phyloP scores from a whole-genome alignment of 2,888 invertebrate genomes.

The Ophioninae sp. region DNA sequence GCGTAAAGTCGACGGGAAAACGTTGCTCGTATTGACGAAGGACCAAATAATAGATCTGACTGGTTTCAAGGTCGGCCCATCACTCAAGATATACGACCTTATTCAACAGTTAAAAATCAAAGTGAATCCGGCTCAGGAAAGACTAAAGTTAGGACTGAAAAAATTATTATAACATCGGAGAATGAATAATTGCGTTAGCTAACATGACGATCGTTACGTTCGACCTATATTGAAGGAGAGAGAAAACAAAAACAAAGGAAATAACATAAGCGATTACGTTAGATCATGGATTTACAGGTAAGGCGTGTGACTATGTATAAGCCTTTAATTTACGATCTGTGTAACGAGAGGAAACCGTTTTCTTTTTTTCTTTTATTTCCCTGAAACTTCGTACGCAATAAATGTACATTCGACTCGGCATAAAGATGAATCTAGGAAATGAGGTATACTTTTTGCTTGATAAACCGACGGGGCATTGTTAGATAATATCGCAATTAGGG shows the following conservation, averaged over 20 bases:
- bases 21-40: slow-evolving; percentile 90
- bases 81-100: slow-evolving; percentile 95
- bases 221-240: slow-evolving; percentile 11
- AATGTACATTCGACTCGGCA: slow-evolving; percentile 27
- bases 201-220: slow-evolving; percentile 52
- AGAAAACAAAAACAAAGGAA: neutral
- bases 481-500: neutral
- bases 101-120: slow-evolving; percentile 95
- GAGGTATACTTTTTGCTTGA: neutral
- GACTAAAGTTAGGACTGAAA: slow-evolving; percentile 85
- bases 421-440: slow-evolving; percentile 7
- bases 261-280: slow-evolving; percentile 53
- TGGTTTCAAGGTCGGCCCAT: slow-evolving; percentile 97
- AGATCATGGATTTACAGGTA: slow-evolving; percentile 78
- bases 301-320: slow-evolving; percentile 70
- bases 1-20: slow-evolving; percentile 90
- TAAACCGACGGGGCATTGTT: neutral
- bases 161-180: slow-evolving; percentile 84
- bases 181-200: slow-evolving; percentile 44
- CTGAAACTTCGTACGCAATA: slow-evolving; percentile 42
- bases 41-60: slow-evolving; percentile 95
- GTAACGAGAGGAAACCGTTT: slow-evolving; percentile 56
- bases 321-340: slow-evolving; percentile 57
- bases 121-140: slow-evolving; percentile 88
- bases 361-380: slow-evolving; percentile 32